Percentiles rank a stretch among this genome's conserved stretches.
Evolutionary conservation across 2,797 vertebrate species (phyloP).

Genomic region (Rhinatrema bivittatum): DNA sequence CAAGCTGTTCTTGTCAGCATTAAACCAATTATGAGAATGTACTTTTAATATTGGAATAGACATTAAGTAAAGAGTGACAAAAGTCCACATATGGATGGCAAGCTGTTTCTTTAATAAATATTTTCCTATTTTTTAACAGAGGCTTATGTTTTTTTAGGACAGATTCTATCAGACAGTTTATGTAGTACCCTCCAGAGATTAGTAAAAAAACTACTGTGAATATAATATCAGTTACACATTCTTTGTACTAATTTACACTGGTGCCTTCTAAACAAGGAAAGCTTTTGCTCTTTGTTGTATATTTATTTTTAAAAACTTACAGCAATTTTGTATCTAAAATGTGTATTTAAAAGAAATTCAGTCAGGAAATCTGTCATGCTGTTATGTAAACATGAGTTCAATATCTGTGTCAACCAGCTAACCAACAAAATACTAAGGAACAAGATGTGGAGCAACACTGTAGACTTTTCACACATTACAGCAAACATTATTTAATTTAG

Average conservation of each 20-base stretch:
- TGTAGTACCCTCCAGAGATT: slow-evolving; percentile 12
- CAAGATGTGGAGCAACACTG: too few relatives aligned
- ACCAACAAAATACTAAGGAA: too few relatives aligned
- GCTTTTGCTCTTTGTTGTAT: too few relatives aligned
- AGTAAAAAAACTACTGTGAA: slow-evolving; percentile 14
- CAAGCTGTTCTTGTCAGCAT: slow-evolving; percentile 69
- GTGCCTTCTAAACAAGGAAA: too few relatives aligned
- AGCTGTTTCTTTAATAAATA: slow-evolving; percentile 68
- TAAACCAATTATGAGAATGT: slow-evolving; percentile 55
- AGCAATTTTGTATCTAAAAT: too few relatives aligned
- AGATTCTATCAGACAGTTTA: slow-evolving; percentile 35
- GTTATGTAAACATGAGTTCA: too few relatives aligned
- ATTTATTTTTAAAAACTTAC: too few relatives aligned
- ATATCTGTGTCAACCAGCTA: too few relatives aligned
- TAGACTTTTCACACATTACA: too few relatives aligned
- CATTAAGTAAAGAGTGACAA: slow-evolving; percentile 69
- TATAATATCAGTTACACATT: slow-evolving; percentile 15
- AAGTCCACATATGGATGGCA: slow-evolving; percentile 70
- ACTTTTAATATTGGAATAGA: slow-evolving; percentile 62
- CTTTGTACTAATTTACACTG: too few relatives aligned
- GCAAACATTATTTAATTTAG: fast-evolving
- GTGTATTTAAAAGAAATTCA: too few relatives aligned
- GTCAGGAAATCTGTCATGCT: too few relatives aligned
- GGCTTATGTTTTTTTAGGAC: slow-evolving; percentile 46
- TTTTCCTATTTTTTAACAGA: slow-evolving; percentile 54